Base-by-base conservation (phyloP, 2,797 vertebrate species). In the Poecilia wingei region DNA sequence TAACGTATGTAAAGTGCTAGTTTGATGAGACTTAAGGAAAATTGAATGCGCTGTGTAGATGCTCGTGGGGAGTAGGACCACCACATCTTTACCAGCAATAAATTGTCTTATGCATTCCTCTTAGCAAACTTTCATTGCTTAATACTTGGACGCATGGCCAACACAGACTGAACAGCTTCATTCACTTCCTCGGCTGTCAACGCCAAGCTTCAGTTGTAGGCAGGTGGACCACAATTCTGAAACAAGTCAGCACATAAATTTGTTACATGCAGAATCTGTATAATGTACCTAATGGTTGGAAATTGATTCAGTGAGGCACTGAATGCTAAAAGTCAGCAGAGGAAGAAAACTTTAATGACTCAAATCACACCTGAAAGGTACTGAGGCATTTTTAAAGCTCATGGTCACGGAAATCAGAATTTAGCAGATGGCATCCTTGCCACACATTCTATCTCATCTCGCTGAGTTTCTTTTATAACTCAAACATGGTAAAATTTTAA, bases 401-500 rank as follows among this genome's bases (percentile, higher is more conserved):
- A 20, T 79, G 76, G 46, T 76, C 77, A 82, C 73, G 28, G 16
- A 86, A 86, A 88, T 77, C 28, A 80, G 75, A 31, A 83, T 90
- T 87, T 88, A 82, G 77, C 78, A 86, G 77, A 84, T 74, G 72
- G 75, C 33, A 74, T 80, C 79, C 78, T 82, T 71, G 79, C 77
- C 49, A 45, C 51, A 72, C 46, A 51, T 82, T 79, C 46, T 53
- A 83, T 87, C 86, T 88, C 59, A 84, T 80, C 64, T 70, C 3
- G 13, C 84, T 80, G 46, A 49, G 72, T 75, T 84, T 59, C 71
- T 88, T 90, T 89, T 87, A 89, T 82, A 85, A 79, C 82, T 84
- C 66, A 76, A 81, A 80, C 79, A 79, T 77, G 75, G 79, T 87
- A 89, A 90, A 89, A 31, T 31, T 31, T 31, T 31, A 87, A 80